Conservation (phyloP, 2,888 invertebrate genomes). For the Neocrepidodera transversa region DNA sequence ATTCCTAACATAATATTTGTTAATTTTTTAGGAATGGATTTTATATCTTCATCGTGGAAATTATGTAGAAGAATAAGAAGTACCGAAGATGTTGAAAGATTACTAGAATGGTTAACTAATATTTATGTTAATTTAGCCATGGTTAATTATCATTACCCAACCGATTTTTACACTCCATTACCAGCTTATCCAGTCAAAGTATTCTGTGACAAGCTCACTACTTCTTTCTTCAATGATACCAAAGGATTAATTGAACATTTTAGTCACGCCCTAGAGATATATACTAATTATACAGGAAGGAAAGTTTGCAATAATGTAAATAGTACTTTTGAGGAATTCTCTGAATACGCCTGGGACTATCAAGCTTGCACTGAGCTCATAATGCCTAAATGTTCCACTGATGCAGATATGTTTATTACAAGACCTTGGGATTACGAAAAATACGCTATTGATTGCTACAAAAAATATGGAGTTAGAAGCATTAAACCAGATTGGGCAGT, state of each 20-base stretch:
- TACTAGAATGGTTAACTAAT: conserved; percentile 76
- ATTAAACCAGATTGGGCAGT: conserved; percentile 67
- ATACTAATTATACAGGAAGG: conserved; percentile 81
- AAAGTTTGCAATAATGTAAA: conserved; percentile 72
- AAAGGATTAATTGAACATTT: conserved; percentile 67
- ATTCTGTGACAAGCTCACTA: conserved; percentile 64
- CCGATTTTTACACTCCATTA: conserved; percentile 80
- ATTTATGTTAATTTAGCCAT: conserved; percentile 86
- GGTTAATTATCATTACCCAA: conserved; percentile 93
- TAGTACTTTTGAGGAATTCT: conserved; percentile 68
- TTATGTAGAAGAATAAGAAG: conserved; percentile 75
- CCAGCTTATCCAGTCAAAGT: conserved; percentile 84
- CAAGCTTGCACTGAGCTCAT: conserved; percentile 97
- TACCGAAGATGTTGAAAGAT: conserved; percentile 62
- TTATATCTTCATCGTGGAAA: conserved; percentile 75
- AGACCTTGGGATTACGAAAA: conserved; percentile 74
- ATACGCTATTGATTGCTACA: conserved; percentile 73
- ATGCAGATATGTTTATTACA: conserved; percentile 84
- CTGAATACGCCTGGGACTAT: conserved; percentile 79
- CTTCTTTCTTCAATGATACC: conserved; percentile 51
- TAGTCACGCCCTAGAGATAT: conserved; percentile 75
- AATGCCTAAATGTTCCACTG: conserved; percentile 82
- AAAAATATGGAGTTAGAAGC: conserved; percentile 70
- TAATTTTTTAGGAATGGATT: conserved; percentile 61
- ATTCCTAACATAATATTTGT: too few relatives aligned